Evolutionary conservation across 2,888 invertebrate species (phyloP), one percentile per base, ranked within the genome.

Genomic region (Alloscopus bannaensis): DNA sequence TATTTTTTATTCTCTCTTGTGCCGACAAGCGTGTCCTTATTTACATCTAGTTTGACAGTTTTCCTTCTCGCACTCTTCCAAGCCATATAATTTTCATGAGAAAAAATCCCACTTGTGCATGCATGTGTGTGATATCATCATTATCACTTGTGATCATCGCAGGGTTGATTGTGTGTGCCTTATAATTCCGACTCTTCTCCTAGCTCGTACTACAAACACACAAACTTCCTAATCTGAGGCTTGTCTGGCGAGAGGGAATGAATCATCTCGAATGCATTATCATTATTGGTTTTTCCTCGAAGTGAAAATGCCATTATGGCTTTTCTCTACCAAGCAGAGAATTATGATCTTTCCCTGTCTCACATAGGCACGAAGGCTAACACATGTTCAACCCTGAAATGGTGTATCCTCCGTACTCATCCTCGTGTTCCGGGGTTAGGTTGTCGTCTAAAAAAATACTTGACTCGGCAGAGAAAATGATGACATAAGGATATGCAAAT

Each of bases 201-300:
- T 28, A 26, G 40, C 26, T n/a, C n/a, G n/a, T n/a, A n/a, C n/a
- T n/a, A n/a, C n/a, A n/a, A n/a, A n/a, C n/a, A n/a, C n/a, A n/a
- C n/a, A n/a, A n/a, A n/a, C n/a, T n/a, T n/a, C n/a, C n/a, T n/a
- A n/a, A n/a, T n/a, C n/a, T n/a, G n/a, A n/a, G n/a, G n/a, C n/a
- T n/a, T n/a, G n/a, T n/a, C n/a, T n/a, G n/a, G n/a, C n/a, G n/a
- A 26, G 45, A 55, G 29, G 20, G 26, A 76, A 68, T 76, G 76
- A 76, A 76, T 76, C 76, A 68, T 18, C 62, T 36, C n/a, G 50
- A 26, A 60, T 62, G 62, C 76, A 76, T 76, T 76, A 76, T 68
- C 76, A 60, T 76, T 76, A 76, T 76, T 76, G 66, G 68, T 60
- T 76, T 76, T 60, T 68, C 31, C 28, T 42, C 47, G 11, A n/a